Percentiles rank a stretch among this genome's conserved stretches.
phyloP scores from a whole-genome alignment of 2,888 invertebrate genomes.

The Blastobasis adustella region DNA sequence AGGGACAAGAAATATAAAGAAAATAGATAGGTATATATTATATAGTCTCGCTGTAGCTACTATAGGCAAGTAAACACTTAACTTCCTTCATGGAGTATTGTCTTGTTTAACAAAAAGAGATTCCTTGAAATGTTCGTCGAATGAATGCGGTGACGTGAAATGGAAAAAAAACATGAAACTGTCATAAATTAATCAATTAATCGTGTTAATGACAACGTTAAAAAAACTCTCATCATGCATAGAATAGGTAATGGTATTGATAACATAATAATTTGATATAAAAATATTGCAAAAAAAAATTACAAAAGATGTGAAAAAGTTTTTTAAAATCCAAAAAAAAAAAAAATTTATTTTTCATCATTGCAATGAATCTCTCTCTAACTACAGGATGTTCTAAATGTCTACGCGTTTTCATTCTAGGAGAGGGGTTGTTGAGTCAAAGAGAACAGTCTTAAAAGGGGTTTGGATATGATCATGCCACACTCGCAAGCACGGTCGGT shows the following conservation, averaged over 20 bases:
- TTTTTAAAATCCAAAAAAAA: too few species aligned
- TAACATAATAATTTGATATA: too few species aligned
- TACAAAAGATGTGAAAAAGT: too few species aligned
- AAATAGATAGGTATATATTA: conserved; percentile 43
- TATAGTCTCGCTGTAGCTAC: conserved; percentile 70
- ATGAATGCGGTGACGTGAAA: conserved; percentile 5
- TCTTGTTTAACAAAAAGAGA: conserved; percentile 35
- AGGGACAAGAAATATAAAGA: conserved; percentile 55
- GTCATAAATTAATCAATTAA: background rate
- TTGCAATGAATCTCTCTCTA: conserved; percentile 67
- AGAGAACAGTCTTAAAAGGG: conserved; percentile 24
- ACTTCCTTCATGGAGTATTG: conserved; percentile 29
- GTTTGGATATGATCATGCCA: conserved; percentile 42
- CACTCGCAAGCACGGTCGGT: conserved; percentile 52
- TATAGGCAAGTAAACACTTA: conserved; percentile 67
- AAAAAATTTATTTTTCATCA: conserved; percentile 18
- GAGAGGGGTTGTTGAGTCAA: conserved; percentile 29
- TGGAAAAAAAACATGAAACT: too few species aligned
- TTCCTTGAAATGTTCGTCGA: conserved; percentile 54
- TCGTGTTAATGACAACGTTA: background rate
- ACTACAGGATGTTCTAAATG: conserved; percentile 51
- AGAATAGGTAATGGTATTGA: too few species aligned
- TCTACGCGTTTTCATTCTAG: conserved; percentile 62
- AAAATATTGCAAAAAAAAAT: too few species aligned
- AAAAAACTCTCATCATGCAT: background rate